Base-by-base conservation (phyloP, 1,140 invertebrate genomes). In the Drosophila albomicans region DNA sequence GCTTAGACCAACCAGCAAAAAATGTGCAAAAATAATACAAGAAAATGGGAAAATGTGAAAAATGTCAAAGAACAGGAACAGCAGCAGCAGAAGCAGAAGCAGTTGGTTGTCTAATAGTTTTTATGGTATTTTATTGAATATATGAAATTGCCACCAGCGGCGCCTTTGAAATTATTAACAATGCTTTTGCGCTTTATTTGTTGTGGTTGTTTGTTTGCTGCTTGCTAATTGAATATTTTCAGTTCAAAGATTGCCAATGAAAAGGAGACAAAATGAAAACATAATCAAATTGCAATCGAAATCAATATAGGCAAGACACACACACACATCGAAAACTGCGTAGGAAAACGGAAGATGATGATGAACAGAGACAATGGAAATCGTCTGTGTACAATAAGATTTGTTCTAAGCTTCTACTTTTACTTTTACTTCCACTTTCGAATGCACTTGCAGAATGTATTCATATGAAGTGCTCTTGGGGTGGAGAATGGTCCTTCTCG, bases 71-170 rank as follows among this genome's bases (percentile, higher is more conserved):
- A 49, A 46, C n/a, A 25, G 20, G 20, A 25, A 20, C 16, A 16
- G 16, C 16, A 16, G 16, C 3, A 25, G 20, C 20, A 25, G 20
- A 3, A 25, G 20, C 13, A 46, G 5, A 5, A 46, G 43, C 43
- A 16, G 5, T 48, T 48, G 16, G 56, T 3, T 38, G 28, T 41
- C 57, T 57, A 78, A 78, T 78, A 71, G 58, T 38, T 64, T 65
- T 65, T 63, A 70, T 48, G 30, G 7, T 13, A 16, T 30, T 30
- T 54, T 15, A 10, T 15, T 51, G 11, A 38, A 63, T 57, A 5
- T 54, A 54, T 30, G 10, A 76, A 82, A 77, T 77, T 84, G 62
- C 63, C 61, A 62, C 76, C 77, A 43, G 63, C 56, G 71, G 81
- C 65, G 30, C 35, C 28, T 69, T 78, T 52, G 6, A 78, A 73